Percentiles rank a stretch among this genome's conserved stretches.
Conservation (phyloP, 2,797 vertebrate genomes). For the Tokudaia tokunoshimensis region DNA sequence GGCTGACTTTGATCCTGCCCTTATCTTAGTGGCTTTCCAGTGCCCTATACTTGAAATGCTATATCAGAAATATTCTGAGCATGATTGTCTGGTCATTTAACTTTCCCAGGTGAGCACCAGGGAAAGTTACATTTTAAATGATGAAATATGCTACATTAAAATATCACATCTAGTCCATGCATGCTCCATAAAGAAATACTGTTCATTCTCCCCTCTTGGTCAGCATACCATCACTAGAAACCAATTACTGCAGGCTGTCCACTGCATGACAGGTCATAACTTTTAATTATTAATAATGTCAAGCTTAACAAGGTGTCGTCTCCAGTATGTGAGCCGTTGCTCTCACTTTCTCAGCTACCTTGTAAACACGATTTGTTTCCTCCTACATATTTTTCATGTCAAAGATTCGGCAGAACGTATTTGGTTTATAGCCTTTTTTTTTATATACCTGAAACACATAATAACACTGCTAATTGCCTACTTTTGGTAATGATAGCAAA, state of each 20-base stretch:
- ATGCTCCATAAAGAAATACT: conserved; percentile 71
- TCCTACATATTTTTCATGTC: conserved; percentile 73
- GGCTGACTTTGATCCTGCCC: conserved; percentile 79
- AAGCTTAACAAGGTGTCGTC: conserved; percentile 80
- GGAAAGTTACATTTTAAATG: conserved; percentile 79
- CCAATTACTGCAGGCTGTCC: conserved; percentile 83
- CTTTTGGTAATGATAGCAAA: conserved; percentile 80
- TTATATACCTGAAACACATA: conserved; percentile 76
- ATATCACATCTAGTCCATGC: conserved; percentile 83
- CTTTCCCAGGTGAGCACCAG: conserved; percentile 67
- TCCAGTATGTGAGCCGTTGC: conserved; percentile 75
- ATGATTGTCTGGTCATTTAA: conserved; percentile 75
- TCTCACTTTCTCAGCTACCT: conserved; percentile 80
- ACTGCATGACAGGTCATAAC: conserved; percentile 82
- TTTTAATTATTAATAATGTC: conserved; percentile 87
- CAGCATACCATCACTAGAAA: conserved; percentile 80
- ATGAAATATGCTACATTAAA: conserved; percentile 84
- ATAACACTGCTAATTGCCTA: conserved; percentile 81
- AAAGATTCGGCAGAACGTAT: conserved; percentile 76
- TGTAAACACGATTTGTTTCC: conserved; percentile 75
- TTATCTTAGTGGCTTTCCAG: conserved; percentile 68
- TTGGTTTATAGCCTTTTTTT: conserved; percentile 48
- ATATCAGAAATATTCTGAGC: conserved; percentile 41
- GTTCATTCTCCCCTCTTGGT: conserved; percentile 81
- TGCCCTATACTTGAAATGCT: conserved; percentile 41